phyloP scores from a whole-genome alignment of 2,797 vertebrate genomes.

The Sebastolobus alascanus region DNA sequence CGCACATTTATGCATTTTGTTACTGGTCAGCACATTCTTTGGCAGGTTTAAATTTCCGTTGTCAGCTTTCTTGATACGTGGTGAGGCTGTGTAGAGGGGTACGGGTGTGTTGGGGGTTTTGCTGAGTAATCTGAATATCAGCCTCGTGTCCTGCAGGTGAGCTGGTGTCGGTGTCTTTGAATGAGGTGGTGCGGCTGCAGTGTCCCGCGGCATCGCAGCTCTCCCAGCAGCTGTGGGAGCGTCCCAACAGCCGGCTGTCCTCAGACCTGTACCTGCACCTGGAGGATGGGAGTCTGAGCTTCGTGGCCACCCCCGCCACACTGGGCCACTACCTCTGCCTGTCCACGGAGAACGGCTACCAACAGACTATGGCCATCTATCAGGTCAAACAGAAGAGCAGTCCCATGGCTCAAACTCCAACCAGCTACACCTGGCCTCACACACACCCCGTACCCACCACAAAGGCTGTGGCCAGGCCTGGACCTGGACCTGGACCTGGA shows the following conservation, averaged over 20 bases:
- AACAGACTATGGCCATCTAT: constrained; percentile 77
- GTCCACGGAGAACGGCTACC: constrained; percentile 80
- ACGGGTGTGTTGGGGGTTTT: background rate
- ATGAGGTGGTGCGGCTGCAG: constrained; percentile 80
- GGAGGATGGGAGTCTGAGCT: constrained; percentile 74
- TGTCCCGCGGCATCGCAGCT: constrained; percentile 74
- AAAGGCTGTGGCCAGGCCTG: background rate
- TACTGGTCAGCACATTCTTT: background rate
- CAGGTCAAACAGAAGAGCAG: constrained; percentile 76
- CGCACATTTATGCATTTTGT: background rate
- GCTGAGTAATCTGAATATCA: constrained; percentile 54
- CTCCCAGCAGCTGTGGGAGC: constrained; percentile 81
- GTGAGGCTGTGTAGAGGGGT: background rate
- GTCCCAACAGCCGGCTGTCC: constrained; percentile 74
- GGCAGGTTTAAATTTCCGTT: background rate
- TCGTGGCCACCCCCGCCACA: constrained; percentile 81
- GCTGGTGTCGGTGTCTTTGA: constrained; percentile 76
- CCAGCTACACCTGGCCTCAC: constrained; percentile 1
- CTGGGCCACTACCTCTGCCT: constrained; percentile 83
- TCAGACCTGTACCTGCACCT: constrained; percentile 77
- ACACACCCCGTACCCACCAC: constrained; percentile 15
- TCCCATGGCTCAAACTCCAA: constrained; percentile 31
- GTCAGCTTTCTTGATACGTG: background rate
- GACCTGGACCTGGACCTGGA: background rate
- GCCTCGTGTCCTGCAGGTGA: constrained; percentile 72